phyloP scores from a whole-genome alignment of 2,797 vertebrate species.

The Urocyon cinereoargenteus region DNA sequence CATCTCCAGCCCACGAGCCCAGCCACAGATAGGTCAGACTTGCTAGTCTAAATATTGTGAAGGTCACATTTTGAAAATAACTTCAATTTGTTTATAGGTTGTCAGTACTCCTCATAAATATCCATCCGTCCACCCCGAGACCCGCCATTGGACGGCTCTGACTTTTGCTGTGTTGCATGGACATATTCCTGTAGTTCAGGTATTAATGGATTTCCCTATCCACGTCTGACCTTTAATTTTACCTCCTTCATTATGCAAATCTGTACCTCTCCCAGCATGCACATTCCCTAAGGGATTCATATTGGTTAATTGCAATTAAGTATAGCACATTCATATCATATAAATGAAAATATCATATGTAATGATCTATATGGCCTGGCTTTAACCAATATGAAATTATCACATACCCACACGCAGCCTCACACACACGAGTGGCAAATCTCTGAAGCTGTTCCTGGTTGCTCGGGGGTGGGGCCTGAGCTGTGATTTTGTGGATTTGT shows the following conservation, averaged over 20 bases:
- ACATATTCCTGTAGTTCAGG: slow-evolving; percentile 99
- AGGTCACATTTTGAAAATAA: slow-evolving; percentile 87
- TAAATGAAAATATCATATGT: not conserved
- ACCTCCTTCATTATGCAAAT: slow-evolving; percentile 82
- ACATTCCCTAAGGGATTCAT: slow-evolving; percentile 83
- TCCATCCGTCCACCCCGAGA: slow-evolving; percentile 99
- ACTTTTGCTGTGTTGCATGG: slow-evolving; percentile 99
- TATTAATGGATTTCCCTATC: slow-evolving; percentile 90
- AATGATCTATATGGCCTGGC: slow-evolving; percentile 53
- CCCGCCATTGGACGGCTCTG: slow-evolving; percentile 98
- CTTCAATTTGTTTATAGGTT: slow-evolving; percentile 94
- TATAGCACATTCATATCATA: slow-evolving; percentile 68
- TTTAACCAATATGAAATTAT: slow-evolving; percentile 87
- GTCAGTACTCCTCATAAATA: slow-evolving; percentile 99
- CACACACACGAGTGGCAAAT: slow-evolving; percentile 15
- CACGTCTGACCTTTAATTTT: slow-evolving; percentile 86
- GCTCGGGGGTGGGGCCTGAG: slow-evolving; percentile 81
- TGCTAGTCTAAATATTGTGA: slow-evolving; percentile 82
- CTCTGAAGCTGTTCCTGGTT: slow-evolving; percentile 64
- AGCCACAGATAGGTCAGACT: slow-evolving; percentile 81
- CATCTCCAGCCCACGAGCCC: slow-evolving; percentile 71
- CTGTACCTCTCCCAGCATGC: slow-evolving; percentile 84
- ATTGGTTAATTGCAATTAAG: slow-evolving; percentile 87
- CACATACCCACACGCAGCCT: slow-evolving; percentile 31
- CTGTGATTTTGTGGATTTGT: slow-evolving; percentile 81